Evolutionary conservation across 2,888 invertebrate species (phyloP), one percentile per base, ranked within the genome.

Genomic region (Caenorhabditis sp.): DNA sequence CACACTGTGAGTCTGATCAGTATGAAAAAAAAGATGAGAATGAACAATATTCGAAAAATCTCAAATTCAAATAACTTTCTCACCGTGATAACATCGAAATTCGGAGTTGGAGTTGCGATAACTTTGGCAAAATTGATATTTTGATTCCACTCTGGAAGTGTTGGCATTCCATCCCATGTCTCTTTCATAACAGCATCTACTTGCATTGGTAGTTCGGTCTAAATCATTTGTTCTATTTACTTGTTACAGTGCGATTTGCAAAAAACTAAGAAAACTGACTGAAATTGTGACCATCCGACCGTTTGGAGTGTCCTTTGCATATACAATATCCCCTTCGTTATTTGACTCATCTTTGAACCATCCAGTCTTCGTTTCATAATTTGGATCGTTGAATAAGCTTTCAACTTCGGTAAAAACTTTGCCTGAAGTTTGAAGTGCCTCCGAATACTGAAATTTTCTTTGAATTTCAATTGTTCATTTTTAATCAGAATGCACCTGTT

Each of bases 61-160:
- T n/a, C n/a, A n/a, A n/a, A n/a, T n/a, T n/a, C n/a, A n/a, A n/a
- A n/a, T n/a, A n/a, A n/a, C n/a, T n/a, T n/a, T n/a, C 43, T 43
- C 14, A 84, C 84, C 19, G 83, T 82, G 14, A 83, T 77, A 57
- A 84, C 66, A 66, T 84, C 82, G 21, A 79, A 78, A 57, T 84
- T 67, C 1, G 80, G 76, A 1, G 83, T 82, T 27, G 83, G 80
- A n/a, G 62, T 67, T 6, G 74, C 79, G 61, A 84, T 69, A 14
- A 68, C 65, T 12, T 67, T 54, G 2, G 82, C 82, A 62, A 81
- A 84, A 21, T 82, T 83, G 68, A 84, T 82, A 65, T 84, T 81
- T 54, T 76, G 69, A 63, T 84, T 84, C 84, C 84, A 84, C 61
- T 81, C 63, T 14, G 84, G 77, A 37, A 84, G 66, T 10, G 68